A percentile compares a stretch with the other conserved stretches of the same genome.
Conservation (phyloP, 2,888 invertebrate species). For the Pecten maximus region DNA sequence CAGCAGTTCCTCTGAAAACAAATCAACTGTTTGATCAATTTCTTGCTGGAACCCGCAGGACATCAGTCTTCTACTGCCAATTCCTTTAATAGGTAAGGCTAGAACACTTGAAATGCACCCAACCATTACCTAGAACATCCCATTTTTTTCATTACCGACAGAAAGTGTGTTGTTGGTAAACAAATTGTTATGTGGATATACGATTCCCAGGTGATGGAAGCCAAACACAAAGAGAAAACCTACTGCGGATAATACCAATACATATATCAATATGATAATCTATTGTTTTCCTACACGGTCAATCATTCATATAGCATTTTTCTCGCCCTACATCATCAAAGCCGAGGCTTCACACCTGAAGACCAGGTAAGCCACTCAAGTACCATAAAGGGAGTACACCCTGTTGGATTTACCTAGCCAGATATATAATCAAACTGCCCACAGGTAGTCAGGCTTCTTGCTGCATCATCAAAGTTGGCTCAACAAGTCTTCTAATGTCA, state of each 20-base stretch:
- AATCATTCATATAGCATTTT: background rate
- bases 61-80: background rate
- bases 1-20: background rate
- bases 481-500: background rate
- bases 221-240: background rate
- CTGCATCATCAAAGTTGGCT: background rate
- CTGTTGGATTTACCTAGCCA: constrained; percentile 8
- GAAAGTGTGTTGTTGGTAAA: background rate
- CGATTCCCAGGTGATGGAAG: background rate
- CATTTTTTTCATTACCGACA: background rate
- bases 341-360: background rate
- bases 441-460: background rate
- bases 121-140: background rate
- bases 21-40: constrained; percentile 29
- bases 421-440: background rate
- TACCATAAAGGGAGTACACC: background rate
- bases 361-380: background rate
- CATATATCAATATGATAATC: background rate
- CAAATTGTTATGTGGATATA: background rate
- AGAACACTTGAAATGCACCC: background rate
- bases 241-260: background rate
- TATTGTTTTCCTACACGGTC: background rate
- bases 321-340: background rate
- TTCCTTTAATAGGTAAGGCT: background rate
- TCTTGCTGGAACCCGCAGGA: constrained; percentile 23